Evolutionary conservation across 1,140 invertebrate genomes (phyloP).

Genomic region (Orius insidiosus): DNA sequence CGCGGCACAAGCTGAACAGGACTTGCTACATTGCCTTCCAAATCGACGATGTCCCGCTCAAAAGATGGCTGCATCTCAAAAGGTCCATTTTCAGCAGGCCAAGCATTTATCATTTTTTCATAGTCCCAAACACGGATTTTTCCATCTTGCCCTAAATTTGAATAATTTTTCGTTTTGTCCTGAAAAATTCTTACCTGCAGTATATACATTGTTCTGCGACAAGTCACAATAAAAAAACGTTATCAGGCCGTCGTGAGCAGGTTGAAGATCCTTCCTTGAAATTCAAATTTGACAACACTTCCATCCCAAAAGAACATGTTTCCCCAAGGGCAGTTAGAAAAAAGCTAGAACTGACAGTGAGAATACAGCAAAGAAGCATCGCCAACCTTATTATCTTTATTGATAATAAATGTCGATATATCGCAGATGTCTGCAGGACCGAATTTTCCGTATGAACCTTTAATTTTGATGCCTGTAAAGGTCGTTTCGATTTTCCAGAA

Average conservation of each 20-base stretch:
- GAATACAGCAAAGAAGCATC: slow-evolving; percentile 28
- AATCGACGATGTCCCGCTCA: slow-evolving; percentile 39
- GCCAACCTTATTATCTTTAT: neutral
- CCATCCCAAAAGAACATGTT: slow-evolving; percentile 80
- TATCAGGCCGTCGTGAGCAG: slow-evolving; percentile 55
- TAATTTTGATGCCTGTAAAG: slow-evolving; percentile 76
- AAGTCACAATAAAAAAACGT: slow-evolving; percentile 48
- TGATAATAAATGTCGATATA: slow-evolving; percentile 45
- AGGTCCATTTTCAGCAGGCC: slow-evolving; percentile 50
- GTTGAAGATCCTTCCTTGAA: slow-evolving; percentile 41
- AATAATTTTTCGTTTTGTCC: neutral
- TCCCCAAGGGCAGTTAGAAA: slow-evolving; percentile 76
- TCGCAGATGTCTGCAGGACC: slow-evolving; percentile 81
- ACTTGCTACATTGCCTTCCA: slow-evolving; percentile 12
- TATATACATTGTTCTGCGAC: slow-evolving; percentile 38
- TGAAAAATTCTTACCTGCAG: slow-evolving; percentile 28
- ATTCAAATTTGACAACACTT: slow-evolving; percentile 69
- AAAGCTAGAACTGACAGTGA: slow-evolving; percentile 42
- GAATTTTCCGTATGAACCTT: slow-evolving; percentile 70
- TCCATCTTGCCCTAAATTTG: slow-evolving; percentile 46
- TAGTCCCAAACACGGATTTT: slow-evolving; percentile 74
- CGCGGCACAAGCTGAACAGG: slow-evolving; percentile 27
- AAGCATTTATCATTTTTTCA: slow-evolving; percentile 65
- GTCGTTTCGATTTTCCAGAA: slow-evolving; percentile 86
- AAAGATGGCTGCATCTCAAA: slow-evolving; percentile 70